Conservation (phyloP, 2,888 invertebrate species). For the Agapostemon virescens region DNA sequence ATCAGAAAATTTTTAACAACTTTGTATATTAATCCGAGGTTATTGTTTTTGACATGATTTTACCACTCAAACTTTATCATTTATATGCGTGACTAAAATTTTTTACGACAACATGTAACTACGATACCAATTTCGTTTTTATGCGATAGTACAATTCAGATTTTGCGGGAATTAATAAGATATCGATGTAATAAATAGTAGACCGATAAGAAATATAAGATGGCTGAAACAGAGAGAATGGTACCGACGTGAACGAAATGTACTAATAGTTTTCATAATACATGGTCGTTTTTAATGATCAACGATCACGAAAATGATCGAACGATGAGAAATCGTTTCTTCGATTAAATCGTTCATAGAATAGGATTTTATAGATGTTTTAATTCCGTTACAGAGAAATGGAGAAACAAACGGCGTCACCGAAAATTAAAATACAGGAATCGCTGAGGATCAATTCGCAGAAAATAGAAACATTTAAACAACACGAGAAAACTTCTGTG, state of each 20-base stretch:
- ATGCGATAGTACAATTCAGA: constrained; percentile 55
- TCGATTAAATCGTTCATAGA: neutral
- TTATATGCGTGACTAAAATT: neutral
- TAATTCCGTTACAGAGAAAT: constrained; percentile 35
- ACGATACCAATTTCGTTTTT: constrained; percentile 13
- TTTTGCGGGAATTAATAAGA: constrained; percentile 65
- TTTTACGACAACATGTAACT: neutral
- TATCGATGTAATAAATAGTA: constrained; percentile 52
- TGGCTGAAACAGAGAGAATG: constrained; percentile 32
- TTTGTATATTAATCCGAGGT: too few relatives aligned
- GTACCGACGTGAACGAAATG: constrained; percentile 49
- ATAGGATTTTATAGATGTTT: neutral
- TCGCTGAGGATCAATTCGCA: constrained; percentile 15
- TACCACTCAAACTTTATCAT: neutral
- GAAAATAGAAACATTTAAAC: constrained; percentile 26
- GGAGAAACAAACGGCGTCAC: constrained; percentile 36
- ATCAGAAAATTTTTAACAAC: too few relatives aligned
- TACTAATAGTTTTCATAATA: constrained; percentile 32
- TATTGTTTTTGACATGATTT: too few relatives aligned
- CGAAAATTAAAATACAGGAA: constrained; percentile 40
- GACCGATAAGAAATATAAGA: constrained; percentile 19
- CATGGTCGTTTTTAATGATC: constrained; percentile 23
- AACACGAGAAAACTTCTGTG: constrained; percentile 15
- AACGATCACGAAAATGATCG: neutral
- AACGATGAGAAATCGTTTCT: constrained; percentile 17